Conservation (phyloP, 2,113 vertebrate species). For the Eretmochelys imbricata region DNA sequence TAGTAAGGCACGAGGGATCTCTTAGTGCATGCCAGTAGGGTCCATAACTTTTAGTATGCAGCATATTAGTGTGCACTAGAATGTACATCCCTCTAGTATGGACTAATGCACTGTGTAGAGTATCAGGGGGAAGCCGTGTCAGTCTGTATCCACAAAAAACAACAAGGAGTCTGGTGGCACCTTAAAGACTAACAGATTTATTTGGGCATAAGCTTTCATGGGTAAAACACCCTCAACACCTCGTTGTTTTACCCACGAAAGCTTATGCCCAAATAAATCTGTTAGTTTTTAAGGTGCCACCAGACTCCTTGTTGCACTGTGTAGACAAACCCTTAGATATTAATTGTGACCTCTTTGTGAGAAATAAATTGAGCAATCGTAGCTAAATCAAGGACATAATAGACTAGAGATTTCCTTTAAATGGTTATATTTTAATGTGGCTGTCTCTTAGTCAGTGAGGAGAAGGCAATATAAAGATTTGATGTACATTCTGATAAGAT, state of each 20-base stretch:
- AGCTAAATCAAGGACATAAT: background rate
- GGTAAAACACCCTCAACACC: too few species aligned
- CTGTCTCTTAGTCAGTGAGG: background rate
- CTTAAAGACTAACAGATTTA: too few species aligned
- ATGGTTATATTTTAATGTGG: background rate
- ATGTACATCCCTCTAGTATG: background rate
- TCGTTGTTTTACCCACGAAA: too few species aligned
- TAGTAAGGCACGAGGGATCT: background rate
- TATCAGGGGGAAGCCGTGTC: too few species aligned
- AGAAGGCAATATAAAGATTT: background rate
- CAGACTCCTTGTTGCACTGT: too few species aligned
- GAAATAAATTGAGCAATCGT: background rate
- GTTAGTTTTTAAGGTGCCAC: too few species aligned
- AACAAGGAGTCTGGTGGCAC: too few species aligned
- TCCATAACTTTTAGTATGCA: background rate
- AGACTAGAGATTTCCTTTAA: background rate
- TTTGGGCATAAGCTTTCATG: too few species aligned
- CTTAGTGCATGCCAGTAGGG: background rate
- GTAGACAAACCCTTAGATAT: background rate
- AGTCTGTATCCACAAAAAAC: too few species aligned
- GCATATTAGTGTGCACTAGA: background rate
- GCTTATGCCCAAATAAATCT: too few species aligned
- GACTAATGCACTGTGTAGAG: background rate
- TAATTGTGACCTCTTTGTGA: background rate
- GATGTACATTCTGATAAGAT: background rate